A percentile compares a stretch with the other conserved stretches of the same genome.
Evolutionary conservation across 35 echinoderm and acorn worm species (phyloP).

Genomic region (Acanthaster planci): DNA sequence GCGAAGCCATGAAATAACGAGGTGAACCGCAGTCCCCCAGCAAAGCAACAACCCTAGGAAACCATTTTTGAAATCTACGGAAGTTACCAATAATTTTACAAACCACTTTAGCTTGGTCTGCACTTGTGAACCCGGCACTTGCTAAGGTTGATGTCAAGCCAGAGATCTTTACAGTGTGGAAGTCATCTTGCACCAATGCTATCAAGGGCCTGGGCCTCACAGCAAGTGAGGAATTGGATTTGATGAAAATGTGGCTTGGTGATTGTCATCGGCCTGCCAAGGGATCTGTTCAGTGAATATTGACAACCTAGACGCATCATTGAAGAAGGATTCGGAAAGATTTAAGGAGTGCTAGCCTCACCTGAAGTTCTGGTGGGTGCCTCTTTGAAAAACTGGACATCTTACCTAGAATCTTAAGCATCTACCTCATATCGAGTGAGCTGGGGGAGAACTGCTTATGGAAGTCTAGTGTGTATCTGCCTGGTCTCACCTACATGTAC

Average conservation of each 20-base stretch:
- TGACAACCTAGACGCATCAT: slow-evolving; percentile 1
- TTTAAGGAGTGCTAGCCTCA: slow-evolving; percentile 49
- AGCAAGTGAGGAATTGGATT: slow-evolving; percentile 50
- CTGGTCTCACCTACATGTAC: slow-evolving; percentile 49
- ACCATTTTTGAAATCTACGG: too few relatives aligned
- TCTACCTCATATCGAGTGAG: slow-evolving; percentile 30
- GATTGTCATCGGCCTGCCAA: background rate
- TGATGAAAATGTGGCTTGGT: slow-evolving; percentile 56
- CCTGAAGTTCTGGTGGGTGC: slow-evolving; percentile 44
- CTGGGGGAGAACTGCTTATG: slow-evolving; percentile 36
- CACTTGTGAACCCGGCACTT: slow-evolving; percentile 8
- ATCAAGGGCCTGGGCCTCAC: slow-evolving; percentile 28
- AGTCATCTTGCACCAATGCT: slow-evolving; percentile 47
- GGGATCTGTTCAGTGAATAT: slow-evolving; percentile 34
- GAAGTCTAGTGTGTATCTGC: slow-evolving; percentile 35
- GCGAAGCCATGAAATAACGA: background rate
- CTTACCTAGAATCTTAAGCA: slow-evolving; percentile 20
- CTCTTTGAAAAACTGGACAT: slow-evolving; percentile 40
- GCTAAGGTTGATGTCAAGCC: slow-evolving; percentile 18
- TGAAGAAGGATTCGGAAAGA: slow-evolving; percentile 43
- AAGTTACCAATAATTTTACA: background rate
- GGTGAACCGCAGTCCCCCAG: too few relatives aligned
- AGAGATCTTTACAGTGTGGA: slow-evolving; percentile 20
- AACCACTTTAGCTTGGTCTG: background rate
- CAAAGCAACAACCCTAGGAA: background rate